phyloP scores from a whole-genome alignment of 2,888 invertebrate genomes.

The Cryptocheilus praepositus region DNA sequence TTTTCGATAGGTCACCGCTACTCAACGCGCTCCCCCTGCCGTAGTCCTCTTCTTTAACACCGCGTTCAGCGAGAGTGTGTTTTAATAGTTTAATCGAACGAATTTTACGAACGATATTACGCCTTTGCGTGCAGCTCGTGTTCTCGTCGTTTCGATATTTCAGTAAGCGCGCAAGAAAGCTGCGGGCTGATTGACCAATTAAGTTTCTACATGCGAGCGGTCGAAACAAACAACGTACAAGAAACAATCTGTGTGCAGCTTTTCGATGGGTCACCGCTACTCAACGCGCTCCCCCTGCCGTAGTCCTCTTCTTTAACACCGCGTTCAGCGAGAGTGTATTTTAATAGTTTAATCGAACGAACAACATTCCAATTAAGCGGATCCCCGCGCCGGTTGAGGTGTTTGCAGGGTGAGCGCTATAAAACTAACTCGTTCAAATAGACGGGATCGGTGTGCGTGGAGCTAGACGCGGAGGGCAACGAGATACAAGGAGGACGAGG shows the following conservation, averaged over 20 bases:
- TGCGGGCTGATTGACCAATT: too few species aligned
- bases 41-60: background rate
- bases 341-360: constrained; percentile 68
- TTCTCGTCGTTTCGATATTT: too few species aligned
- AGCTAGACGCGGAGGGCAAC: constrained; percentile 9
- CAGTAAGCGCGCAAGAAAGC: too few species aligned
- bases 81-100: constrained; percentile 68
- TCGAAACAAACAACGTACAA: too few species aligned
- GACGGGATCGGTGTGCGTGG: constrained; percentile 5
- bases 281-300: background rate
- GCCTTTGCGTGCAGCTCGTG: too few species aligned
- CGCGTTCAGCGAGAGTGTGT: constrained; percentile 20
- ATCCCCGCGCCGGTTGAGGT: constrained; percentile 43
- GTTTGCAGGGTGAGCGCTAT: constrained; percentile 34
- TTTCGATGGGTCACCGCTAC: too few species aligned
- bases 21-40: background rate
- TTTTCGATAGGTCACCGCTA: too few species aligned
- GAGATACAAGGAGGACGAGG: constrained; percentile 17
- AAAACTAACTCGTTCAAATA: constrained; percentile 59
- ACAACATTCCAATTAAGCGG: constrained; percentile 67
- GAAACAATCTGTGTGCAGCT: too few species aligned
- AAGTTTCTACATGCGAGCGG: too few species aligned
- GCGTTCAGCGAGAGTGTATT: constrained; percentile 23
- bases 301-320: background rate
- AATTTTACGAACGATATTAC: too few species aligned